Evolutionary conservation across 2,113 vertebrate species (phyloP).

Genomic region (Chloroceryle aenea): DNA sequence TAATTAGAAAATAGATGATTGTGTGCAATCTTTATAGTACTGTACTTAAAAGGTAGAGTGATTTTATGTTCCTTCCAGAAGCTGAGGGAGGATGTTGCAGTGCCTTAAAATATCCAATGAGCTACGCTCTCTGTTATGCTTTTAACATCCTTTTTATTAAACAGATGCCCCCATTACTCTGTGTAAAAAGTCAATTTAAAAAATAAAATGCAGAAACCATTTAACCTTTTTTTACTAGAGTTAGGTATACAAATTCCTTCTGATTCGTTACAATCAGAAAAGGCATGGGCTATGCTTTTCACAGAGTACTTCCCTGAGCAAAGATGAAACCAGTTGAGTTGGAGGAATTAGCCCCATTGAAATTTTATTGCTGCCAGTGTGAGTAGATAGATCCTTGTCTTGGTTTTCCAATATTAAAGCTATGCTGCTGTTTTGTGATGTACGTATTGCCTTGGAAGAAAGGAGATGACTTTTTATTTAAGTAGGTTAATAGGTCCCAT

Average conservation of each 20-base stretch:
- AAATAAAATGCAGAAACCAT: not conserved
- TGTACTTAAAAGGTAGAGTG: not conserved
- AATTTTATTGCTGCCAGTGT: not conserved
- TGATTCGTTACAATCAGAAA: not conserved
- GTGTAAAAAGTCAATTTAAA: not conserved
- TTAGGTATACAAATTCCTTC: not conserved
- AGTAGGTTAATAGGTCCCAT: not conserved
- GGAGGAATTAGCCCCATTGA: not conserved
- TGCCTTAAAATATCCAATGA: not conserved
- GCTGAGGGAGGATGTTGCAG: not conserved
- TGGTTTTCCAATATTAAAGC: not conserved
- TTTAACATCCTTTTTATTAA: not conserved
- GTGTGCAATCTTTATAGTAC: not conserved
- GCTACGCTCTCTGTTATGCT: not conserved
- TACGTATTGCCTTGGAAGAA: not conserved
- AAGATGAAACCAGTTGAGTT: not conserved
- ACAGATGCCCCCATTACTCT: not conserved
- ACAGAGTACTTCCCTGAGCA: not conserved
- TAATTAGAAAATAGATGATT: not conserved
- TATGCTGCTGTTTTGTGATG: not conserved
- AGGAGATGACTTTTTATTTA: not conserved
- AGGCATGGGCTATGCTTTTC: not conserved
- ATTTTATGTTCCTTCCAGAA: not conserved
- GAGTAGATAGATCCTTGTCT: not conserved
- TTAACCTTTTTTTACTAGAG: fast-evolving